Percentiles rank a stretch among this genome's conserved stretches.
These are phyloP conservation scores for Muraenolepis orangiensis DNA, from an alignment of 2,797 vertebrate species.

Conservation along the genomic window DNA sequence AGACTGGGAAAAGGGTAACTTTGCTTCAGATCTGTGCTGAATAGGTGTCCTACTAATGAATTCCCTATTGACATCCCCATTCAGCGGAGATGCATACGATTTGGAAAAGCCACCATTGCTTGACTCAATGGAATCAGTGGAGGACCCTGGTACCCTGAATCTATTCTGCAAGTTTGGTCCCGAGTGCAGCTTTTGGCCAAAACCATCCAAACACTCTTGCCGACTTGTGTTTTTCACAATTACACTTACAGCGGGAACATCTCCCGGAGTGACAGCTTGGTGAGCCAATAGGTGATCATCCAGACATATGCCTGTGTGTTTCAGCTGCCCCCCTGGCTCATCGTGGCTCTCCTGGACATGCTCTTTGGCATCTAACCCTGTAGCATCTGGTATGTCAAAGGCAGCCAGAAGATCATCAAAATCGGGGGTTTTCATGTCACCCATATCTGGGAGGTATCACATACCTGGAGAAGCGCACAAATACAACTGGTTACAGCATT, in stretches of 20 bases:
- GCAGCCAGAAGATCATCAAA: constrained; percentile 98
- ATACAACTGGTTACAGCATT: not conserved
- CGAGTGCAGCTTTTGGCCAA: constrained; percentile 72
- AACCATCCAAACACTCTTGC: constrained; percentile 84
- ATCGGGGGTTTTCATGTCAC: constrained; percentile 99
- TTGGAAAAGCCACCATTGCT: constrained; percentile 75
- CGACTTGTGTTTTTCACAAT: constrained; percentile 95
- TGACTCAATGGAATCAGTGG: constrained; percentile 66
- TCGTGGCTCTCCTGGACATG: constrained; percentile 83
- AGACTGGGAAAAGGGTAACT: constrained; percentile 80
- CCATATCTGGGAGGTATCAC: constrained; percentile 83
- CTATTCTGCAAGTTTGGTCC: constrained; percentile 84
- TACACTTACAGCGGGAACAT: constrained; percentile 88
- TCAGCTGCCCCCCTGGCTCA: constrained; percentile 83
- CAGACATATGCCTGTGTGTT: constrained; percentile 81
- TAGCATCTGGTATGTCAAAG: constrained; percentile 97
- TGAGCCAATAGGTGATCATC: constrained; percentile 80
- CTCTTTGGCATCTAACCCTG: constrained; percentile 94
- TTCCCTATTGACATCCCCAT: constrained; percentile 79
- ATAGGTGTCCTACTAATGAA: constrained; percentile 76
- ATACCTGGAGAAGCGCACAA: constrained; percentile 55
- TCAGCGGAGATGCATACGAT: constrained; percentile 81
- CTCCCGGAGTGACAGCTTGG: constrained; percentile 71
- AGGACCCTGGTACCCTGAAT: constrained; percentile 75
- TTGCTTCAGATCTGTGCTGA: constrained; percentile 74